Base-by-base conservation (phyloP, 2,113 vertebrate genomes). In the Cyprinodon variegatus region DNA sequence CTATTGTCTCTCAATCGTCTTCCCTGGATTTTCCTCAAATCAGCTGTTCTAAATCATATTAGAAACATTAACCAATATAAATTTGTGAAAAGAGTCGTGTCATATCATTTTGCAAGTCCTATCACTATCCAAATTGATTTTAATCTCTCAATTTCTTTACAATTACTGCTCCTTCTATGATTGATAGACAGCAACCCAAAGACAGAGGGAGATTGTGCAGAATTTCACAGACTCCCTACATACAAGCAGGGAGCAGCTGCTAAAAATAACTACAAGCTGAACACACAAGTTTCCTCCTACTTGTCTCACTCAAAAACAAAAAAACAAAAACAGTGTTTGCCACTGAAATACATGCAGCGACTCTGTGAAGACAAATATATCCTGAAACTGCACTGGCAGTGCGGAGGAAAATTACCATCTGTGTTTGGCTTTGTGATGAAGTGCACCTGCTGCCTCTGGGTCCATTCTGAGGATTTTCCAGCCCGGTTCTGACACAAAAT, bases 261-360 rank as follows among this genome's bases (percentile, higher is more conserved):
- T 93, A 93, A 91, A 93, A 93, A 92, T 91, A 93, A 83, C 80
- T 59, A 64, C 81, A 69, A 89, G 81, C 77, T 82, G 76, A 87
- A 88, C 81, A 84, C 78, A 84, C 65, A 68, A 43, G 70, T 86
- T 88, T 78, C 83, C 77, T 81, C 83, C 87, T 74, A 76, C 82
- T 77, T 76, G 78, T 75, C 66, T 83, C 82, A 73, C 68, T 81
- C 76, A 81, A 83, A 64, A 88, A 77, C 72, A 50, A 50, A 2
- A 50, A 50, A 50, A 17, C 14, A 48, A 15, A 15, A 48, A 72
- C 38, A 15, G 60, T 59, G 48, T 59, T 40, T 37, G 70, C 68
- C 41, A 50, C 68, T 61, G 73, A 83, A 86, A 71, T 13, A 78
- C 43, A 83, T 79, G 72, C 37, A 75, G 63, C 43, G 71, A 39